Evolutionary conservation across 2,797 vertebrate genomes (phyloP).

Genomic region (Trichosurus vulpecula): DNA sequence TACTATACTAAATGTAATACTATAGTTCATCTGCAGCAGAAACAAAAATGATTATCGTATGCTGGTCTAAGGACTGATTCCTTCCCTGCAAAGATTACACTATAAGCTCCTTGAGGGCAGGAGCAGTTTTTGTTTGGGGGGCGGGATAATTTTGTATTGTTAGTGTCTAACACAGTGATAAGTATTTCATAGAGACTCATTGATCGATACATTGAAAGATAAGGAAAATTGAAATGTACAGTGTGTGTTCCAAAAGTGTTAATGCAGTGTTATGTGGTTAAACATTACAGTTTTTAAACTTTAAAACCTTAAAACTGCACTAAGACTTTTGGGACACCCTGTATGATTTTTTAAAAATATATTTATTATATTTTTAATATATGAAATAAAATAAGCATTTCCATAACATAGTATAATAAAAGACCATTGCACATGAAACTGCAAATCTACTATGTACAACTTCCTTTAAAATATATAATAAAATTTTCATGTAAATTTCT

Average conservation of each 20-base stretch:
- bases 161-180: background rate
- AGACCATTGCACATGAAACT: background rate
- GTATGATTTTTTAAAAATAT: background rate
- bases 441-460: background rate
- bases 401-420: background rate
- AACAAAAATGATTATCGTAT: too few species aligned
- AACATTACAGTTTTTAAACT: background rate
- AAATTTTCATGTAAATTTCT: background rate
- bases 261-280: background rate
- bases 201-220: background rate
- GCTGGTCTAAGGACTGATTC: background rate
- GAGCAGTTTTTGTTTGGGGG: too few species aligned
- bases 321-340: background rate
- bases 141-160: background rate
- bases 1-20: too few species aligned
- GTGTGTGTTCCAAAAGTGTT: background rate
- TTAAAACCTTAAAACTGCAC: background rate
- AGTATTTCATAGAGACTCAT: background rate
- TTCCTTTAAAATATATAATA: background rate
- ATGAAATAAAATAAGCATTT: background rate
- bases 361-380: background rate
- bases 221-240: background rate
- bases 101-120: too few species aligned
- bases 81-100: background rate
- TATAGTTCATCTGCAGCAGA: background rate